Evolutionary conservation across 2,113 vertebrate genomes (phyloP), one percentile per base, ranked within the genome.

Genomic region (Salvelinus sp.): DNA sequence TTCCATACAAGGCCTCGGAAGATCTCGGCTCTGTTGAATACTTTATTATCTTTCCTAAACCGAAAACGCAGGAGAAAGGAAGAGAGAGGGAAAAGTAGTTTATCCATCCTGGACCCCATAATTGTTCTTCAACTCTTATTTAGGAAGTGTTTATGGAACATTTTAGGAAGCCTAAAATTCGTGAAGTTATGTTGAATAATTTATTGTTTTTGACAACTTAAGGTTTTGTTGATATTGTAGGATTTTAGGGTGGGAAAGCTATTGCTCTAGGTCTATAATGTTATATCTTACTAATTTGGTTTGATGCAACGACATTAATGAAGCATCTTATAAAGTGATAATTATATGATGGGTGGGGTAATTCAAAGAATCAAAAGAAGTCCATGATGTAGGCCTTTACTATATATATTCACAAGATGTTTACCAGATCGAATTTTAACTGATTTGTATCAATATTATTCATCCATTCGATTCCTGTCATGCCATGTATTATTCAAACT

Each of bases 11-110:
- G 90, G 89, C 88, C 85, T 73, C 76, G 83, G 83, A 86, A 91
- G 91, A 90, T 91, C 89, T 88, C 91, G 91, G 84, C 90, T 92
- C 90, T 91, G 88, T 91, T 93, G 81, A 92, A 93, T 92, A 90
- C 91, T 93, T 93, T 85, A 93, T 90, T 74, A 87, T 77, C 75
- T 80, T 84, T 90, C 85, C 85, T 83, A 88, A 91, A 87, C 84
- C 69, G 74, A 86, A 89, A 88, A 91, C 67, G 80, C 70, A 88
- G 69, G 67, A 82, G 69, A 79, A 88, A 54, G 76, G 83, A 85
- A 69, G 50, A 27, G 54, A 76, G 67, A 27, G 70, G 65, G 74
- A 66, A 77, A 74, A 69, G 1, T 64, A 67, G 65, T 38, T 68
- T n/a, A 13, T 66, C 50, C 28, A 28, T 28, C 64, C 27, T 28